Base-by-base conservation (phyloP, 2,113 vertebrate species). In the Mesitornis unicolor region DNA sequence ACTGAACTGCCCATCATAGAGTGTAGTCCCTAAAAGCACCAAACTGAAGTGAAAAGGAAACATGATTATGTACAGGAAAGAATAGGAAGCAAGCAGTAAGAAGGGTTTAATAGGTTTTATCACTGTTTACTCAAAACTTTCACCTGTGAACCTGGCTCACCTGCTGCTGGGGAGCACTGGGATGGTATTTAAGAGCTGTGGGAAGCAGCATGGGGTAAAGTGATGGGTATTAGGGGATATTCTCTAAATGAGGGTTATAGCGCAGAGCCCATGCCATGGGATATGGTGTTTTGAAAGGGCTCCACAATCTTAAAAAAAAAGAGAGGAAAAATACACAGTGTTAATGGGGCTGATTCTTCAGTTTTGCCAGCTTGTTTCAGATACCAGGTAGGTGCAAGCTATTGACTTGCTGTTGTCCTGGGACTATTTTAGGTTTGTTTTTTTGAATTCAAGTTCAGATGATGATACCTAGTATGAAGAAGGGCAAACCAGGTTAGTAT, bases 181-280 rank as follows among this genome's bases (percentile, higher is more conserved):
- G 50, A 33, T 61, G n/a, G 35, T 59, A 1, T 57, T 42, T 14
- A 63, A 33, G 14, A 80, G 38, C 47, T 14, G 7, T 29, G 48
- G 64, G n/a, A 82, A 16, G 8, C 2, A 42, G 57, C 1, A 6
- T 7, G 33, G 15, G 42, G 28, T 5, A 5, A 20, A 3, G 11
- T 3, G 1, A 1, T 19, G 31, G 33, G 31, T 0, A 0, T 1
- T 29, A n/a, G 33, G 4, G 3, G 13, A 18, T 24, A 0, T 14
- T 0, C 7, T 85, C 28, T 0, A 9, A 26, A 3, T 6, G 20
- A 13, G 11, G 29, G 26, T 11, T 42, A 9, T 1, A 6, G 14
- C 1, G 2, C 6, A 6, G 24, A 14, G 15, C 0, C 6, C 1
- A 1, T 0, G 0, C 5, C 2, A 29, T 21, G 9, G 33, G 14